Evolutionary conservation across 2,113 vertebrate species (phyloP).

Genomic region (Willisornis vidua): DNA sequence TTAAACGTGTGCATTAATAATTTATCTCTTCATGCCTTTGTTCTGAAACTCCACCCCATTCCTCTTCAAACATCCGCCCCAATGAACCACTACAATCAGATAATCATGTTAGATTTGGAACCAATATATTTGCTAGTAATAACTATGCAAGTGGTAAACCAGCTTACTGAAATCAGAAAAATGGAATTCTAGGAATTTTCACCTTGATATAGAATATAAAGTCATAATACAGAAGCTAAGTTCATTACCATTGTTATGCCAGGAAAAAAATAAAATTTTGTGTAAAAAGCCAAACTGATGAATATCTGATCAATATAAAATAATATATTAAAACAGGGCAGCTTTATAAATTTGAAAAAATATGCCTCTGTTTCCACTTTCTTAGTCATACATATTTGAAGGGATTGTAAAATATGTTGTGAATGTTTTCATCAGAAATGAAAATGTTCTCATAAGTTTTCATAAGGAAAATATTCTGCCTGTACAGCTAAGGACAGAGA

Average conservation of each 20-base stretch:
- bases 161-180: neutral
- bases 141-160: neutral
- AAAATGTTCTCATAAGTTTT: neutral
- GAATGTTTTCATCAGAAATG: neutral
- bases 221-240: neutral
- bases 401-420: neutral
- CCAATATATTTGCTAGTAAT: neutral
- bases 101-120: neutral
- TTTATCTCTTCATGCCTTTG: constrained; percentile 9
- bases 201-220: neutral
- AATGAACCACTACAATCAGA: neutral
- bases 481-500: neutral
- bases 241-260: neutral
- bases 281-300: neutral
- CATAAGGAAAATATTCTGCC: neutral
- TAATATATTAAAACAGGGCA: neutral
- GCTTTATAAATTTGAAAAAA: neutral
- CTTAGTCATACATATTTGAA: neutral
- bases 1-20: constrained; percentile 28
- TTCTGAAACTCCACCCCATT: neutral
- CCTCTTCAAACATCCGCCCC: neutral
- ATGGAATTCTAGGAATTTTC: neutral
- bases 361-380: neutral
- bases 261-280: neutral
- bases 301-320: neutral